phyloP scores from a whole-genome alignment of 2,888 invertebrate genomes.

The Stictocephala bisonia region DNA sequence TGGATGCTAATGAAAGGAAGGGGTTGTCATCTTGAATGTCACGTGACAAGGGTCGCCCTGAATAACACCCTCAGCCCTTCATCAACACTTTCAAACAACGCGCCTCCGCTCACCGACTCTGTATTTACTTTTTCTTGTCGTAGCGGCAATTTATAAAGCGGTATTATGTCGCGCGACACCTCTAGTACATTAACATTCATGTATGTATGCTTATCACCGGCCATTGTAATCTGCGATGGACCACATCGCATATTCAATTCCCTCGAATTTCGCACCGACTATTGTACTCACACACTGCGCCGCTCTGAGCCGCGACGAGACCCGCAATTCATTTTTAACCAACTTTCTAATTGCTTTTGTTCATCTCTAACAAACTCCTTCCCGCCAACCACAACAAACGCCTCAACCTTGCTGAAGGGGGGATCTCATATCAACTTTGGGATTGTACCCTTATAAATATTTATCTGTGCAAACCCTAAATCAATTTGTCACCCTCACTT shows the following conservation, averaged over 20 bases:
- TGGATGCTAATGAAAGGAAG: conserved; percentile 53
- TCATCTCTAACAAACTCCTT: conserved; percentile 26
- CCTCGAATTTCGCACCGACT: conserved; percentile 39
- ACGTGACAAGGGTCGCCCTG: conserved; percentile 45
- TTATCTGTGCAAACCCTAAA: too few species aligned
- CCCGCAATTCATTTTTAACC: conserved; percentile 29
- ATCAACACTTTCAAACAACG: conserved; percentile 44
- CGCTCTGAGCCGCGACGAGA: too few species aligned
- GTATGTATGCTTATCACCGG: conserved; percentile 50
- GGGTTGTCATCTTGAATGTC: conserved; percentile 49
- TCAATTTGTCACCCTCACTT: too few species aligned
- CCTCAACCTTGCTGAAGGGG: too few species aligned
- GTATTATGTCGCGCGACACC: conserved; percentile 34
- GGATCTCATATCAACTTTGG: too few species aligned
- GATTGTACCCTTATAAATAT: too few species aligned
- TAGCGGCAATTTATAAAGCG: conserved; percentile 44
- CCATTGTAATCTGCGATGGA: conserved; percentile 46
- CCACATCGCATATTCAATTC: conserved; percentile 48
- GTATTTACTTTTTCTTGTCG: conserved; percentile 37
- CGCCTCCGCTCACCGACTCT: neutral
- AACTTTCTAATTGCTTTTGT: conserved; percentile 40
- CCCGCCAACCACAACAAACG: too few species aligned
- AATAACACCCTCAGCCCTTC: conserved; percentile 40
- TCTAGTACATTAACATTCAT: conserved; percentile 49
- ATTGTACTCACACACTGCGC: too few species aligned